Percentiles rank a stretch among this genome's conserved stretches.
phyloP scores from a whole-genome alignment of 2,113 vertebrate species.

The Mormyrus iriodes region DNA sequence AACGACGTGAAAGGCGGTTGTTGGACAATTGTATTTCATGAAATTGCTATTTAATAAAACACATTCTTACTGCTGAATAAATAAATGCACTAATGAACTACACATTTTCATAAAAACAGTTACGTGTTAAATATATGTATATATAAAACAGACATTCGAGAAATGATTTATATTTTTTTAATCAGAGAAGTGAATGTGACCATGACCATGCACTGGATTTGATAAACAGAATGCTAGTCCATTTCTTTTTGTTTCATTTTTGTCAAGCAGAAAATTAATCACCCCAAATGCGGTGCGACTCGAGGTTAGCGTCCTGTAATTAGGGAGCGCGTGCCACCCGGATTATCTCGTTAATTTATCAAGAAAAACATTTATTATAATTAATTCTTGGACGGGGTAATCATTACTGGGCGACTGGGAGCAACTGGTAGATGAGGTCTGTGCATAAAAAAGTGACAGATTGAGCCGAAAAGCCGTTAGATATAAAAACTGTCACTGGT shows the following conservation, averaged over 20 bases:
- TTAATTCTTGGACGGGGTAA: constrained; percentile 81
- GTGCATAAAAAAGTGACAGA: constrained; percentile 72
- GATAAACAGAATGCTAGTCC: constrained; percentile 43
- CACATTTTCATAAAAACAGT: background rate
- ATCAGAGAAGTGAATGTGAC: background rate
- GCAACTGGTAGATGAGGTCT: constrained; percentile 73
- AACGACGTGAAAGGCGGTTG: background rate
- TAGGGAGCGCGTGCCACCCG: constrained; percentile 82
- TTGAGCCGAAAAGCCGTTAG: constrained; percentile 81
- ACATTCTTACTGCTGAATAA: background rate
- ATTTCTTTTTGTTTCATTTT: constrained; percentile 65
- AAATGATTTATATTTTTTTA: background rate
- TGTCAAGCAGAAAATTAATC: constrained; percentile 85
- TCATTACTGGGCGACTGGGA: constrained; percentile 82
- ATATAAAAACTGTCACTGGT: constrained; percentile 58
- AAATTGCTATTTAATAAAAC: background rate
- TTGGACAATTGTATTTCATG: background rate
- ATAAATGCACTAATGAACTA: background rate
- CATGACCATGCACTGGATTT: constrained; percentile 9
- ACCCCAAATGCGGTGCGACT: constrained; percentile 67
- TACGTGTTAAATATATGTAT: background rate
- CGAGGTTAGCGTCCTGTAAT: constrained; percentile 74
- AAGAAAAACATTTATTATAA: constrained; percentile 91
- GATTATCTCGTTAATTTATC: constrained; percentile 91
- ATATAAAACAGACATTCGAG: background rate